Conservation (phyloP, 2,113 vertebrate genomes). For the Lepus europaeus region DNA sequence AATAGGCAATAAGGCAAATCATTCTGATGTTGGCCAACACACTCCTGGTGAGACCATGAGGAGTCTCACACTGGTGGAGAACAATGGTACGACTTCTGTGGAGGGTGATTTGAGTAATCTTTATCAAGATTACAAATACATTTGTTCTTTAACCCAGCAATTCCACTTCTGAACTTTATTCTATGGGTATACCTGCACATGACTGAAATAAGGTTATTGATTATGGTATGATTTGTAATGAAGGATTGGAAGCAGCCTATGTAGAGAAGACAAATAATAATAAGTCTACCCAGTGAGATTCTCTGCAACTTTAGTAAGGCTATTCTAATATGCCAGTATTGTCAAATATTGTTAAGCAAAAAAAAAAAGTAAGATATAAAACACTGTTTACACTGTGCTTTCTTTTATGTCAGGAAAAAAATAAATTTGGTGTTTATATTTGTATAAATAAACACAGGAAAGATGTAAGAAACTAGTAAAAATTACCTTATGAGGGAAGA, state of each 20-base stretch:
- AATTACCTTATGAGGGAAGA: background rate
- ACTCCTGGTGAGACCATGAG: background rate
- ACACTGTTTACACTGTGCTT: background rate
- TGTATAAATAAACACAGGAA: background rate
- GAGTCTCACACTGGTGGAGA: slow-evolving; percentile 12
- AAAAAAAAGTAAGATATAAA: background rate
- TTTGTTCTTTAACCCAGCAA: slow-evolving; percentile 21
- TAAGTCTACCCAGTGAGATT: background rate
- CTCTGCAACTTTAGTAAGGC: background rate
- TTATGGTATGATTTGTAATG: background rate
- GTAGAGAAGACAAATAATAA: background rate
- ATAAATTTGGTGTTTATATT: background rate
- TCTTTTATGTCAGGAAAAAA: background rate
- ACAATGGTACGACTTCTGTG: background rate
- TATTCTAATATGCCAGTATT: background rate
- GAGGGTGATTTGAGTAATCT: background rate
- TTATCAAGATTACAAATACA: background rate
- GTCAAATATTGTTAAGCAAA: background rate
- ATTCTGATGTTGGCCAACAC: background rate
- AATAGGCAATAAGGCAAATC: background rate
- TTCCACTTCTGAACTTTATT: background rate
- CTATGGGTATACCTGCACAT: background rate
- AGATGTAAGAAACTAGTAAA: background rate
- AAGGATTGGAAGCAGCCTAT: background rate
- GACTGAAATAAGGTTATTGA: background rate